Conservation (phyloP, 1,140 invertebrate species). For the Drosophila kikkawai region DNA sequence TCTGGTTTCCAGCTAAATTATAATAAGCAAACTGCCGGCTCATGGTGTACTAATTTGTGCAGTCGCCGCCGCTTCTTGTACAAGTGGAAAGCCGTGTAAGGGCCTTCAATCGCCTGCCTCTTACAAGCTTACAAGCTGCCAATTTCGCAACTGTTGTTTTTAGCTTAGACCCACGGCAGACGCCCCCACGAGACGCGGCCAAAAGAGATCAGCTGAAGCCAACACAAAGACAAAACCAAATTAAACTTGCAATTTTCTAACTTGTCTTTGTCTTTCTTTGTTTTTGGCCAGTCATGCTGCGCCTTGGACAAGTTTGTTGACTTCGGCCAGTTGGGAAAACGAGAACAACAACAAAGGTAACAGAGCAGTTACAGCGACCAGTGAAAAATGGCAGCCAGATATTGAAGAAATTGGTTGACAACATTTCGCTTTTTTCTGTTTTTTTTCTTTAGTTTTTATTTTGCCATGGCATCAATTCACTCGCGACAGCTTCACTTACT, state of each 20-base stretch:
- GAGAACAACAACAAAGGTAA: conserved; percentile 43
- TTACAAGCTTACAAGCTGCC: conserved; percentile 27
- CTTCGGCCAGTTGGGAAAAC: conserved; percentile 56
- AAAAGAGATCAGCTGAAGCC: conserved; percentile 22
- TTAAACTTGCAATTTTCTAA: conserved; percentile 67
- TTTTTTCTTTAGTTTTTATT: conserved; percentile 37
- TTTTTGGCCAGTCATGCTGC: conserved; percentile 64
- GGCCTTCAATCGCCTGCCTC: conserved; percentile 43
- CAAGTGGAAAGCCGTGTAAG: conserved; percentile 22
- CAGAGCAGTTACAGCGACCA: not conserved
- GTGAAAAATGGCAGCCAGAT: conserved; percentile 43
- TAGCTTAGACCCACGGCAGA: conserved; percentile 47
- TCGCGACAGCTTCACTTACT: conserved; percentile 46
- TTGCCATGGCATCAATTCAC: conserved; percentile 74
- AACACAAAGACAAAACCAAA: conserved; percentile 42
- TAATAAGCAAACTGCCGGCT: conserved; percentile 43
- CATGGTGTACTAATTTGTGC: conserved; percentile 47
- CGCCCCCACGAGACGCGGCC: conserved; percentile 34
- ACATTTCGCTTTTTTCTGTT: conserved; percentile 32
- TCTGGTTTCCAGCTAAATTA: conserved; percentile 54
- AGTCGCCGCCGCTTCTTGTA: conserved; percentile 13
- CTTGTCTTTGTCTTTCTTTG: conserved; percentile 32
- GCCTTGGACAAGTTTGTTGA: conserved; percentile 79
- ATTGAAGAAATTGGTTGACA: conserved; percentile 77
- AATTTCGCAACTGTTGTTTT: conserved; percentile 59